Evolutionary conservation across 1,140 invertebrate species (phyloP).

Genomic region (Hypsibius dujardini): DNA sequence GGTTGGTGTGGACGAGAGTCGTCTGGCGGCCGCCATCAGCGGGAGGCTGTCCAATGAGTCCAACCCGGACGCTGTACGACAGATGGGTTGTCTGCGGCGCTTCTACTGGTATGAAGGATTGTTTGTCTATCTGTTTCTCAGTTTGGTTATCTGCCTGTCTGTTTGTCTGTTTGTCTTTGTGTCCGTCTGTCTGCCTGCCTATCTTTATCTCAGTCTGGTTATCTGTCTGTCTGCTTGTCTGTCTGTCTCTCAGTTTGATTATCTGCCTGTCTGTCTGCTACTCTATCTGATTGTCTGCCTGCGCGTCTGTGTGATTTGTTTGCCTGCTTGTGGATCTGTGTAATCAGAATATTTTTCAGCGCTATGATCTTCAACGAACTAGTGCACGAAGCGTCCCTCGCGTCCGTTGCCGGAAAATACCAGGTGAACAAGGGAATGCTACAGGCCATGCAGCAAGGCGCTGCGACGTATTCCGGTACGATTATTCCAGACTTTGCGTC

Average conservation of each 20-base stretch:
- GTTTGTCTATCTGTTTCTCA: not conserved
- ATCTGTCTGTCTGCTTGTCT: conserved; percentile 24
- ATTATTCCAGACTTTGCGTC: too few relatives aligned
- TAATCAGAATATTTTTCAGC: conserved; percentile 79
- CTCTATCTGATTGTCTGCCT: too few relatives aligned
- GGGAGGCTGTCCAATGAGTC: conserved; percentile 33
- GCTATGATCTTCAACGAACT: conserved; percentile 77
- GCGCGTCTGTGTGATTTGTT: too few relatives aligned
- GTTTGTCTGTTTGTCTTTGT: conserved; percentile 18
- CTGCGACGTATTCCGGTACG: conserved; percentile 87
- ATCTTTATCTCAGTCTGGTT: conserved; percentile 22
- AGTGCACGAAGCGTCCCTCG: conserved; percentile 69
- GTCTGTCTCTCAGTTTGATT: too few relatives aligned
- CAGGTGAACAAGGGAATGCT: conserved; percentile 62
- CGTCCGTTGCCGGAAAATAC: conserved; percentile 59
- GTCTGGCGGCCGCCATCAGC: conserved; percentile 57
- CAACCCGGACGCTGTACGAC: not conserved
- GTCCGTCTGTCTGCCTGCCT: too few relatives aligned
- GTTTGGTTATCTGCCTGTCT: not conserved
- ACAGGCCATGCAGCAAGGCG: conserved; percentile 77
- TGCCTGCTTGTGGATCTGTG: too few relatives aligned
- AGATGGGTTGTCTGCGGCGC: not conserved
- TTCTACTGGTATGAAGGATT: not conserved
- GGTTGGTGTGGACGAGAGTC: conserved; percentile 77
- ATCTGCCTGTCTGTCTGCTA: conserved; percentile 20